Conservation (phyloP, 2,113 vertebrate species). For the Saguinus imperator region DNA sequence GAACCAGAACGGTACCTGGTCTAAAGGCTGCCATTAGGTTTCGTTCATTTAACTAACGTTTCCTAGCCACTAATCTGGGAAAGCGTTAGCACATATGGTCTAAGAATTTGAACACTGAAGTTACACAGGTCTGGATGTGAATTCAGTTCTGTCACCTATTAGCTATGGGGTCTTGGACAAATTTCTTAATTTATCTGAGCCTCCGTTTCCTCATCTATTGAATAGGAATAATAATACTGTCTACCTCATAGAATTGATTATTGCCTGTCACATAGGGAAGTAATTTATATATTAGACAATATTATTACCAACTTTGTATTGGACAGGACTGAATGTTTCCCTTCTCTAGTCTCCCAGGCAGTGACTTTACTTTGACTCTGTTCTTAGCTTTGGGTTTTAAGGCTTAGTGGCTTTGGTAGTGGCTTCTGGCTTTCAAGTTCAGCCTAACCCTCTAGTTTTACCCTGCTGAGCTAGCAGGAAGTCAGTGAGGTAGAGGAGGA, state of each 20-base stretch:
- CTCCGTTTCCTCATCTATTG: slow-evolving; percentile 22
- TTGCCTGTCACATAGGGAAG: not conserved
- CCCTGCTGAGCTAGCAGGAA: slow-evolving; percentile 3
- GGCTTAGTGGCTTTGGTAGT: slow-evolving; percentile 44
- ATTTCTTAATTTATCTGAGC: not conserved
- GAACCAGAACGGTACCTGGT: not conserved
- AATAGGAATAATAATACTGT: slow-evolving; percentile 26
- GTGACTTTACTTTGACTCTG: not conserved
- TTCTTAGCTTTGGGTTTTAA: slow-evolving; percentile 52
- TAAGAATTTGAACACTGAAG: slow-evolving; percentile 26
- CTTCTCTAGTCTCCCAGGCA: not conserved
- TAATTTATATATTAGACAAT: not conserved
- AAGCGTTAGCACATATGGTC: not conserved
- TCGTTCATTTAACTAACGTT: not conserved
- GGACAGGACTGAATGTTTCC: not conserved
- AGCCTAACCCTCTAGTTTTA: slow-evolving; percentile 39
- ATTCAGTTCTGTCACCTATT: slow-evolving; percentile 31
- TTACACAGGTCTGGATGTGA: not conserved
- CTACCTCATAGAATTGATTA: slow-evolving; percentile 18
- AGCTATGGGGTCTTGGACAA: not conserved
- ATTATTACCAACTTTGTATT: not conserved
- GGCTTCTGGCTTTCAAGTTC: slow-evolving; percentile 45
- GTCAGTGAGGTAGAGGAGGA: not conserved
- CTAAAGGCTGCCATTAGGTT: not conserved
- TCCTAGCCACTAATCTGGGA: not conserved